A percentile compares a stretch with the other conserved stretches of the same genome.
Evolutionary conservation across 2,888 invertebrate species (phyloP).

Genomic region (Leucophora obtusa): DNA sequence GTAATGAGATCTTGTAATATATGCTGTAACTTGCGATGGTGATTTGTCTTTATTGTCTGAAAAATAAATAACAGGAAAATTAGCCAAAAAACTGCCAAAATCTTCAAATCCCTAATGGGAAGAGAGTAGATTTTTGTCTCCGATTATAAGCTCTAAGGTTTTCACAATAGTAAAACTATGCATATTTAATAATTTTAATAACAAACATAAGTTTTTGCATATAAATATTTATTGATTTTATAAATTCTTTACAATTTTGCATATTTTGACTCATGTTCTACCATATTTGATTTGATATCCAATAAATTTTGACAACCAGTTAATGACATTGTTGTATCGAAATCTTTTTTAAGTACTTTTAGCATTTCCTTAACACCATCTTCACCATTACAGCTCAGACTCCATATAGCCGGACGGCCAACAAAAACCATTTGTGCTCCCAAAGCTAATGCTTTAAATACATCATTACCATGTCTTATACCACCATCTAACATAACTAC

Average conservation of each 20-base stretch:
- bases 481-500: conserved; percentile 95
- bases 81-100: too few relatives aligned
- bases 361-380: conserved; percentile 87
- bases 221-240: too few relatives aligned
- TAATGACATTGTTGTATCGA: conserved; percentile 87
- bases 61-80: too few relatives aligned
- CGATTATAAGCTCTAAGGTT: too few relatives aligned
- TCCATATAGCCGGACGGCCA: conserved; percentile 93
- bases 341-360: conserved; percentile 85
- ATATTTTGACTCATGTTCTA: conserved; percentile 84
- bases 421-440: conserved; percentile 95
- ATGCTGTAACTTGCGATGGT: too few relatives aligned
- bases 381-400: conserved; percentile 87
- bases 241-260: conserved; percentile 70
- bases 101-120: too few relatives aligned
- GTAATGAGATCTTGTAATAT: too few relatives aligned
- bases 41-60: too few relatives aligned
- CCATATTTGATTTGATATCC: conserved; percentile 84
- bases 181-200: too few relatives aligned
- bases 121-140: too few relatives aligned
- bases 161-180: too few relatives aligned
- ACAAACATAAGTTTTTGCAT: too few relatives aligned
- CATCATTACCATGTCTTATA: conserved; percentile 89
- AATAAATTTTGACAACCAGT: conserved; percentile 84
- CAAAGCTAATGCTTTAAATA: conserved; percentile 93